These are phyloP conservation scores for Hedya salicella DNA, from an alignment of 2,888 invertebrate genomes.

Conservation along the genomic window DNA sequence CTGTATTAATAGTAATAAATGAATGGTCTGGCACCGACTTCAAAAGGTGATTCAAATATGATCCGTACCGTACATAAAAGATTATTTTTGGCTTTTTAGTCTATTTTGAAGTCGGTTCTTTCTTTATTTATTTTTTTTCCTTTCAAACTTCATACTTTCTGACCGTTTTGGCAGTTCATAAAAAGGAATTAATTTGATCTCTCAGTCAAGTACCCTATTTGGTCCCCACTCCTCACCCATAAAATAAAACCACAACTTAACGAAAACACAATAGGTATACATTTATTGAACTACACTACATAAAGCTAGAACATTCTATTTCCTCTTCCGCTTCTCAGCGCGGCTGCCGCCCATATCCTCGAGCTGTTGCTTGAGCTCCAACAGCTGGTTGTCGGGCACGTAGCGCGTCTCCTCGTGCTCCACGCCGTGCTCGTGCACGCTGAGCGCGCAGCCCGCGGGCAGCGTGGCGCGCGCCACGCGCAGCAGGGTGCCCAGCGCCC, in stretches of 20 bases:
- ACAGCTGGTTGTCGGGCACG: conserved; percentile 93
- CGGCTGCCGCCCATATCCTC: conserved; percentile 86
- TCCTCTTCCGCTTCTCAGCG: conserved; percentile 73
- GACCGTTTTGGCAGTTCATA: too few relatives aligned
- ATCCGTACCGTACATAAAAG: too few relatives aligned
- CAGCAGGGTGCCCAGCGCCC: conserved; percentile 88
- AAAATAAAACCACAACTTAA: conserved; percentile 9
- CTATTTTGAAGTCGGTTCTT: too few relatives aligned
- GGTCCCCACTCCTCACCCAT: too few relatives aligned
- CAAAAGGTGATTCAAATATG: too few relatives aligned
- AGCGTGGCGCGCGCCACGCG: conserved; percentile 89
- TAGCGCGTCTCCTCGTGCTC: conserved; percentile 89
- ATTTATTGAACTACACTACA: conserved; percentile 16
- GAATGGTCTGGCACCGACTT: too few relatives aligned
- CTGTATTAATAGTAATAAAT: too few relatives aligned
- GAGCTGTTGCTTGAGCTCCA: conserved; percentile 90
- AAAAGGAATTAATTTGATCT: too few relatives aligned
- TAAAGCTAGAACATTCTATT: conserved; percentile 48
- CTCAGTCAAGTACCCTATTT: too few relatives aligned
- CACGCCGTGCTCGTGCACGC: conserved; percentile 87
- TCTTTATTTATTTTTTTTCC: too few relatives aligned
- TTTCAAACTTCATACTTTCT: too few relatives aligned
- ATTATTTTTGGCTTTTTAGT: too few relatives aligned
- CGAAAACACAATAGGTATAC: conserved; percentile 20
- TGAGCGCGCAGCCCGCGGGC: conserved; percentile 91